Base-by-base conservation (phyloP, 2,888 invertebrate genomes). In the Acronicta leporina region DNA sequence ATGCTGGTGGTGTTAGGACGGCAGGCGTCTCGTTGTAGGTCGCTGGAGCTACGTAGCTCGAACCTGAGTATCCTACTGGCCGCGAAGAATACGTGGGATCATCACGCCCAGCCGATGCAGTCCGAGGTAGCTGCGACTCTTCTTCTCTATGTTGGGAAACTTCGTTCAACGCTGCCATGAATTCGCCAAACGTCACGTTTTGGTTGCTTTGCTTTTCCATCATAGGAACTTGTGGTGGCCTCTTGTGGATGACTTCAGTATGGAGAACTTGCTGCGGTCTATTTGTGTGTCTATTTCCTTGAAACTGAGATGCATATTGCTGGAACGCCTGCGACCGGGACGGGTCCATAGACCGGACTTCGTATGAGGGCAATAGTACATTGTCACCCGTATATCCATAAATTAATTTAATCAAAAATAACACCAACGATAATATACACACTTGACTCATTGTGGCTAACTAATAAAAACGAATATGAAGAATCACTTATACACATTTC, bases 381-480 rank as follows among this genome's bases (percentile, higher is more conserved):
- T 80, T 77, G 44, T 89, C 85, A 38, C 84, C 84, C n/a, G 74
- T 59, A 67, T 62, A 72, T 42, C 76, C 77, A 65, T 69, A 77
- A 63, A 68, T 67, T 59, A 57, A 70, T 62, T 63, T 68, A 64
- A 73, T 63, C 62, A 66, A 77, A 68, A 77, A 66, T 61, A 82
- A 77, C 60, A 83, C 76, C 54, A 85, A 52, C 69, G 82, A 70
- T 58, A 80, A 65, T 51, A 72, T 44, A 71, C 76, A 79, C 74
- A 77, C 75, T 70, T 73, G 77, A 77, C 73, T 83, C 89, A 88
- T 89, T 73, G 63, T 75, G 79, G 73, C 63, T 72, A 80, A 79
- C 66, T 73, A 68, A 69, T 72, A 71, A 57, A 66, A 58, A 67
- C 60, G 66, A 68, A 68, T 57, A 63, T 62, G 46, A 67, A 68